Evolutionary conservation across 2,888 invertebrate species (phyloP).

Genomic region (Melinopterus prodromus): DNA sequence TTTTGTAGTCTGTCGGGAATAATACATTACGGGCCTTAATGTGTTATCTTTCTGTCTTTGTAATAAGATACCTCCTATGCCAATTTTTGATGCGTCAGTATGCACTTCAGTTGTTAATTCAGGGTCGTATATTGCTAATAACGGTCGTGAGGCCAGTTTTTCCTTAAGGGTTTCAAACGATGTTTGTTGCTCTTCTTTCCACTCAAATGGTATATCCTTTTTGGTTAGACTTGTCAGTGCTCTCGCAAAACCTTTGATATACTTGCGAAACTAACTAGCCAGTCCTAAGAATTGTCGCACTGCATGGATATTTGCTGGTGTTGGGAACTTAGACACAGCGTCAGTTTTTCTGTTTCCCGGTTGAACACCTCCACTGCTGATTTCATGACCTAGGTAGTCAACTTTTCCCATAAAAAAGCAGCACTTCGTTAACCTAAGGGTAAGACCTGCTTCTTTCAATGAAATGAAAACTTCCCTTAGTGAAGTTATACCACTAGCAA

Average conservation of each 20-base stretch:
- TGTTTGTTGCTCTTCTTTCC: slow-evolving; percentile 27
- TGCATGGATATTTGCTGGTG: slow-evolving; percentile 17
- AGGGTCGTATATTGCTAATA: slow-evolving; percentile 31
- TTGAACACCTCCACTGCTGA: slow-evolving; percentile 16
- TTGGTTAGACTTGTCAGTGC: no score
- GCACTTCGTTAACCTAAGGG: slow-evolving; percentile 19
- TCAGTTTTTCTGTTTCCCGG: slow-evolving; percentile 22
- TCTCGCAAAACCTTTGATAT: slow-evolving; percentile 42
- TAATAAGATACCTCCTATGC: slow-evolving; percentile 37
- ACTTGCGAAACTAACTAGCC: slow-evolving; percentile 45
- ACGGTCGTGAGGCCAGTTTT: slow-evolving; percentile 25
- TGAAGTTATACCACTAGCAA: slow-evolving; percentile 39
- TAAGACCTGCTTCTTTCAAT: slow-evolving; percentile 34
- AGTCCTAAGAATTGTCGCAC: slow-evolving; percentile 40
- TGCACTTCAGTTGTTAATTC: slow-evolving; percentile 39
- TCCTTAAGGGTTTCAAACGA: slow-evolving; percentile 31
- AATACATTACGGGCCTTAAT: slow-evolving; percentile 37
- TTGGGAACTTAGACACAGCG: neutral
- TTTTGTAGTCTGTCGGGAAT: slow-evolving; percentile 32
- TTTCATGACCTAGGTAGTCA: slow-evolving; percentile 28
- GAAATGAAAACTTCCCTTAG: slow-evolving; percentile 39
- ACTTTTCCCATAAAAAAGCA: slow-evolving; percentile 11
- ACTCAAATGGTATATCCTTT: slow-evolving; percentile 23
- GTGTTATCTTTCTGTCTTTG: slow-evolving; percentile 24
- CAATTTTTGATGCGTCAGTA: slow-evolving; percentile 41